These are phyloP conservation scores for Sitophilus oryzae DNA, from an alignment of 1,140 invertebrate genomes.

Conservation along the genomic window DNA sequence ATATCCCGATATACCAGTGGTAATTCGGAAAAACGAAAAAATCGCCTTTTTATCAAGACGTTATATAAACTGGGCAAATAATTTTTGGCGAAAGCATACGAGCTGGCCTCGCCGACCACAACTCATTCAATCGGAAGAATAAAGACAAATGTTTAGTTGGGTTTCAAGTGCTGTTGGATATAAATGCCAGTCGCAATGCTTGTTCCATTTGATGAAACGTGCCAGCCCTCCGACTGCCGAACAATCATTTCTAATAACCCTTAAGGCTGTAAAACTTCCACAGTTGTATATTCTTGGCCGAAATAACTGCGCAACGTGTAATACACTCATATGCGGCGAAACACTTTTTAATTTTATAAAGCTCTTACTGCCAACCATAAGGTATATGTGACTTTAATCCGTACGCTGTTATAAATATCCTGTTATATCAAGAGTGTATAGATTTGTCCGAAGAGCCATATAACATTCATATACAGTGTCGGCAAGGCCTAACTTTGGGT, in stretches of 20 bases:
- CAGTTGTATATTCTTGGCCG: slow-evolving; percentile 10
- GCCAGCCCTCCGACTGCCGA: slow-evolving; percentile 30
- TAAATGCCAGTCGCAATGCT: slow-evolving; percentile 45
- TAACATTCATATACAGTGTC: too few relatives aligned
- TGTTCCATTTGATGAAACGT: slow-evolving; percentile 43
- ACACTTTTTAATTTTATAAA: slow-evolving; percentile 1
- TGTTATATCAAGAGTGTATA: too few relatives aligned
- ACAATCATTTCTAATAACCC: slow-evolving; percentile 36
- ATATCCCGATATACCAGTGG: too few relatives aligned
- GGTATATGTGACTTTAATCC: too few relatives aligned
- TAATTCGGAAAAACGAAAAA: too few relatives aligned
- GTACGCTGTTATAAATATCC: too few relatives aligned
- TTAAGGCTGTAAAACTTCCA: slow-evolving; percentile 21
- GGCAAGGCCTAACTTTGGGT: too few relatives aligned
- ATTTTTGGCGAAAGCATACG: slow-evolving; percentile 24
- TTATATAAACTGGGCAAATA: slow-evolving; percentile 22
- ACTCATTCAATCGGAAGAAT: slow-evolving; percentile 44
- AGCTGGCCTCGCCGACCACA: slow-evolving; percentile 32
- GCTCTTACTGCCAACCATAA: too few relatives aligned
- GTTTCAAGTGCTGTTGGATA: slow-evolving; percentile 40
- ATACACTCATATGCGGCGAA: slow-evolving; percentile 7
- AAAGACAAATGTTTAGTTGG: slow-evolving; percentile 46
- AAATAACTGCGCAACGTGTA: slow-evolving; percentile 21
- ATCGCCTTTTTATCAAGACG: too few relatives aligned
- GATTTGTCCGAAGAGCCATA: too few relatives aligned